Conservation (phyloP, 2,888 invertebrate species). For the Syrista parreyssii region DNA sequence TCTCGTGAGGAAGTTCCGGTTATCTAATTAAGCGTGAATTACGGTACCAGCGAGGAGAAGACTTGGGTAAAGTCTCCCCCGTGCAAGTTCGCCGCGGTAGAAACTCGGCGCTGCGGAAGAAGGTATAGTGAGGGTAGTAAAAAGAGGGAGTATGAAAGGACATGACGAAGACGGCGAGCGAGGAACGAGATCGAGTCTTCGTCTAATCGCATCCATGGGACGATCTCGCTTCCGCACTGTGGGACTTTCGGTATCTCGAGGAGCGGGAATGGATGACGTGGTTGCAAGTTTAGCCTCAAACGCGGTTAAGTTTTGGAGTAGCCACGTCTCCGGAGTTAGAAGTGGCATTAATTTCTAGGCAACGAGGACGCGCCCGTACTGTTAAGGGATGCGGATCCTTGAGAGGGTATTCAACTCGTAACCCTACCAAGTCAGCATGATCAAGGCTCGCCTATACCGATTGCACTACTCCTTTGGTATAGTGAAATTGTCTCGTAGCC, state of each 20-base stretch:
- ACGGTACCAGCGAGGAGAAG: not conserved
- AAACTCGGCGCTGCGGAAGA: not conserved
- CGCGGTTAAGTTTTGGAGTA: conserved; percentile 50
- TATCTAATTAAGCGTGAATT: not conserved
- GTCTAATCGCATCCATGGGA: not conserved
- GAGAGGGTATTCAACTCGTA: conserved; percentile 2
- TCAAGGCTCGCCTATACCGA: not conserved
- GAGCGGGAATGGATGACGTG: conserved; percentile 52
- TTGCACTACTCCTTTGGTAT: not conserved
- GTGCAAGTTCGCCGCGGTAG: not conserved
- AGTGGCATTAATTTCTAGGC: conserved; percentile 52
- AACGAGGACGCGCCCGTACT: conserved; percentile 22
- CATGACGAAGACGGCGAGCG: not conserved
- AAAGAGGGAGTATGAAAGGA: not conserved
- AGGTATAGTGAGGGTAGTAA: not conserved
- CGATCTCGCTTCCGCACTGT: not conserved
- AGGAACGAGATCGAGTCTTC: not conserved
- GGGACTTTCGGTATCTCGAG: conserved; percentile 15
- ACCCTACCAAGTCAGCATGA: not conserved
- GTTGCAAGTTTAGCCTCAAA: conserved; percentile 37
- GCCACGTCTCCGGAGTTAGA: conserved; percentile 50
- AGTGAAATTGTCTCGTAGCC: not conserved
- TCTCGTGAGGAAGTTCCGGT: not conserved
- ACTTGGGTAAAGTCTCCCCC: not conserved
- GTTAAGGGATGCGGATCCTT: conserved; percentile 20